Evolutionary conservation across 2,797 vertebrate genomes (phyloP).

Genomic region (Myotis daubentonii): DNA sequence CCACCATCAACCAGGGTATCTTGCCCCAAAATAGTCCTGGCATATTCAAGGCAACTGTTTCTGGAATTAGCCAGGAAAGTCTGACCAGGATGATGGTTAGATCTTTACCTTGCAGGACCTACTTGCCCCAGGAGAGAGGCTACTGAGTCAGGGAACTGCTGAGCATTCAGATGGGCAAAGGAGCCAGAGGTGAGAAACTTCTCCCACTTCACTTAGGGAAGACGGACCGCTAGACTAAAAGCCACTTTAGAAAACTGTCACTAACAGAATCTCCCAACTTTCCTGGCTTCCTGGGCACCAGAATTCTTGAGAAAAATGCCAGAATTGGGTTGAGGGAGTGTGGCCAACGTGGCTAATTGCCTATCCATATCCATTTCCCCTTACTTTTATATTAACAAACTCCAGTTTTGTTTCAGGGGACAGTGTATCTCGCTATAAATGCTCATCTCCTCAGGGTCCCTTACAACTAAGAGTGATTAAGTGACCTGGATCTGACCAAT

Average conservation of each 20-base stretch:
- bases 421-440: neutral
- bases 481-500: neutral
- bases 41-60: neutral
- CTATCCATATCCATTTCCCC: neutral
- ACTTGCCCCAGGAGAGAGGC: neutral
- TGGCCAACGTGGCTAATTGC: neutral
- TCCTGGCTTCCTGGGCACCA: neutral
- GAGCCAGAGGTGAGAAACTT: neutral
- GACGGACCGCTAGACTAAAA: conserved; percentile 35
- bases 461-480: neutral
- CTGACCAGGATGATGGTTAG: neutral
- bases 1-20: neutral
- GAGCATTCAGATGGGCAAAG: neutral
- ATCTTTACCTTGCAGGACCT: neutral
- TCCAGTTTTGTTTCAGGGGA: neutral
- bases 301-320: neutral
- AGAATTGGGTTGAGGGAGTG: neutral
- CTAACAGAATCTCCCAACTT: neutral
- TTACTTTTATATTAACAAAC: neutral
- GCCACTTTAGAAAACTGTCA: conserved; percentile 31
- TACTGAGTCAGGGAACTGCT: neutral
- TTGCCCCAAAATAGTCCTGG: neutral
- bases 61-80: neutral
- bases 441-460: neutral
- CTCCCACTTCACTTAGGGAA: conserved; percentile 3